Base-by-base conservation (phyloP, 2,113 vertebrate species). In the Eubucco bourcierii region DNA sequence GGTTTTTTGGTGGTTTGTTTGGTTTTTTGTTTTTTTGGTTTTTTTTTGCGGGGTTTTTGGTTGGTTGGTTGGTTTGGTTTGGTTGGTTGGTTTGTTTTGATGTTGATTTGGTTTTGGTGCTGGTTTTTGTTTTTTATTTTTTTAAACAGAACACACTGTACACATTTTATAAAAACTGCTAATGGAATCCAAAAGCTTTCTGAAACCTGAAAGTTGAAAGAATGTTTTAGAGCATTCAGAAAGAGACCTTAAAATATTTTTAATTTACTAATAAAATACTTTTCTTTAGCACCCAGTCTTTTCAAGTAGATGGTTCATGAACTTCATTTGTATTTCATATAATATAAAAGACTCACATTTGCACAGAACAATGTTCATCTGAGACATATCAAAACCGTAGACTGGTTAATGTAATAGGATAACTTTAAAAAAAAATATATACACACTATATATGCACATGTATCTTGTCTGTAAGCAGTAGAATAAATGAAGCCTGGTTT, bases 211-310 rank as follows among this genome's bases (percentile, higher is more conserved):
- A 87, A 80, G 90, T 71, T 4, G 78, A 90, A 88, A 80, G 46
- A 94, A 88, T 76, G 59, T 25, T 73, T 90, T 27, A 82, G 41
- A 82, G 70, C 25, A 63, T 44, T 76, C 39, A 84, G 31, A 47
- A 90, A 91, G 33, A 64, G 41, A 80, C 73, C 58, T 84, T 84
- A 33, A 94, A 81, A 59, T 86, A 88, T 65, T 91, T 85, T 87
- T 15, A 47, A 84, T 78, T 93, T 93, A 72, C 9, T 65, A 84
- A 75, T 75, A 65, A 86, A 84, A 84, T 61, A 73, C 24, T 76
- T 79, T 3, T 12, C 58, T 81, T 86, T 78, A 84, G 21, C 9
- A 91, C 39, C 15, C n/a, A 64, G 39, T 75, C 46, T 83, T 82
- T 77, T 39, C 53, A 78, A 88, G n/a, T 7, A 75, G 47, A 81